phyloP scores from a whole-genome alignment of 92 coral and sea anemone species.

The Palythoa grandiflora region DNA sequence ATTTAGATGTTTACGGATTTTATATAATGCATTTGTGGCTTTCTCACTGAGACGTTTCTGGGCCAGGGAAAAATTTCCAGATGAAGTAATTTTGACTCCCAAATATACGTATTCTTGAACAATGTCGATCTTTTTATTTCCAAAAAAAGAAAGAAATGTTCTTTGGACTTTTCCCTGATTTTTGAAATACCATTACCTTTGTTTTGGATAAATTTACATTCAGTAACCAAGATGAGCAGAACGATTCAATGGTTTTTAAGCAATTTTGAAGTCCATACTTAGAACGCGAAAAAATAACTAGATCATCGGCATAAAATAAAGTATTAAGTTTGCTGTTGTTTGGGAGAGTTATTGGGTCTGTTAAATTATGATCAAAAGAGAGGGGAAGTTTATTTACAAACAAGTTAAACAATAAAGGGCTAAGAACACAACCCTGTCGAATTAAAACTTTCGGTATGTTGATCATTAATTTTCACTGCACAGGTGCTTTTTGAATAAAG shows the following conservation, averaged over 20 bases:
- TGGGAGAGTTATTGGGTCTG: not conserved
- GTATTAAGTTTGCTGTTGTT: not conserved
- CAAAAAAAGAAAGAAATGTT: not conserved
- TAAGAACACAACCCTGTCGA: not conserved
- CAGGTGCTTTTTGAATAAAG: too few species aligned
- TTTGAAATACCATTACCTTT: slow-evolving; percentile 6
- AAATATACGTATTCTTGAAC: slow-evolving; percentile 7
- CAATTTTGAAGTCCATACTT: too few species aligned
- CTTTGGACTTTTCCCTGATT: not conserved
- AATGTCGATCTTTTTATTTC: not conserved
- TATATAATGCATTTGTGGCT: not conserved
- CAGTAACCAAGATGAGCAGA: not conserved
- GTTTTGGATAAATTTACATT: not conserved
- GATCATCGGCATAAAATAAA: not conserved
- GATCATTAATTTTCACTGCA: too few species aligned
- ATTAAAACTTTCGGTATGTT: too few species aligned
- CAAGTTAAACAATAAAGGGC: not conserved
- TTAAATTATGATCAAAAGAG: not conserved
- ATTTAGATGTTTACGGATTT: slow-evolving; percentile 6
- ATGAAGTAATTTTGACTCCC: not conserved
- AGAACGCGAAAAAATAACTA: not conserved
- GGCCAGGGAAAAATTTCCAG: not conserved
- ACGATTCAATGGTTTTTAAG: not conserved
- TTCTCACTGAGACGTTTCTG: slow-evolving; percentile 26
- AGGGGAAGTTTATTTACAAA: not conserved